Evolutionary conservation across 1,140 invertebrate species (phyloP), one percentile per base, ranked within the genome.

Genomic region (Drosophila repleta): DNA sequence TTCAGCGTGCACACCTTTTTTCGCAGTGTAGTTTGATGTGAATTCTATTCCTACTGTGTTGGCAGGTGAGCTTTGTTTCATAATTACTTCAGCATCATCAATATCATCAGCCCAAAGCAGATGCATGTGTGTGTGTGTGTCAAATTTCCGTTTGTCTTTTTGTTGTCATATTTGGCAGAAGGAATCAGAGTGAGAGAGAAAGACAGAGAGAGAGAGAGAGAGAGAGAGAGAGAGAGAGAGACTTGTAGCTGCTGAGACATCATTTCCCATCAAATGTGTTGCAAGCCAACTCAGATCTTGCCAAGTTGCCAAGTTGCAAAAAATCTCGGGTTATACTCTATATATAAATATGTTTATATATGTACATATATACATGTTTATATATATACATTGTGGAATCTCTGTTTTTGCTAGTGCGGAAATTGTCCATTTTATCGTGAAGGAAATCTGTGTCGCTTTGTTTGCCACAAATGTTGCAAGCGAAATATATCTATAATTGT

Each of bases 41-140:
- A 13, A 39, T 55, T 56, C 15, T n/a, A n/a, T 7, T 56, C 17
- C 7, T 45, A 18, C 15, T 18, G 21, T 57, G 55, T 24, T 57
- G n/a, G 55, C 55, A 57, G 55, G 55, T 57, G 35, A 60, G 57
- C 45, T 60, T 46, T 60, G 17, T 4, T 58, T 46, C 3, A 45
- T 20, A 17, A 45, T 11, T 26, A 56, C 53, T 20, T 35, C 49
- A 18, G 13, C 29, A 53, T 35, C 17, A 35, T 53, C 29, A 21
- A 20, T 6, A 37, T 8, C 11, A 21, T 39, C 43, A 26, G 39
- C 55, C 18, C 15, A 26, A 11, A 17, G 3, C 49, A 11, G 17
- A 2, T 29, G n/a, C 8, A 21, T 37, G 10, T 13, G 29, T 20
- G n/a, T 10, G 4, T 37, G 17, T 17, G 1, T 20, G 2, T 11